Percentiles rank a stretch among this genome's conserved stretches.
Conservation (phyloP, 2,888 invertebrate species). For the Amphipyra berbera region DNA sequence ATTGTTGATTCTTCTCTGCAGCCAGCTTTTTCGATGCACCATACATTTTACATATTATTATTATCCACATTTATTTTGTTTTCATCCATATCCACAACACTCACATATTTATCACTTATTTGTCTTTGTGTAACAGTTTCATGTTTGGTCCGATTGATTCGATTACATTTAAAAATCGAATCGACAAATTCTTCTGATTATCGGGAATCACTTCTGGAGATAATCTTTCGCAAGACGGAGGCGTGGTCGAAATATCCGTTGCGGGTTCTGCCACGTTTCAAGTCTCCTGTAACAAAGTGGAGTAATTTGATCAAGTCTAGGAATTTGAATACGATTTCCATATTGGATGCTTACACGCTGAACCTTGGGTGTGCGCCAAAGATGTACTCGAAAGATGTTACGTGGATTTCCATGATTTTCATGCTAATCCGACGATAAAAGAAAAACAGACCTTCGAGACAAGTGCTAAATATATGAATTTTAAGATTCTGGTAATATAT, state of each 20-base stretch:
- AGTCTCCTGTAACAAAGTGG: slow-evolving; percentile 68
- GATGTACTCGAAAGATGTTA: slow-evolving; percentile 53
- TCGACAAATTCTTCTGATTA: slow-evolving; percentile 32
- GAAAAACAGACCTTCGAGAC: slow-evolving; percentile 36
- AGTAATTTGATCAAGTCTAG: slow-evolving; percentile 65
- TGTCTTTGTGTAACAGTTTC: slow-evolving; percentile 43
- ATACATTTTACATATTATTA: slow-evolving; percentile 47
- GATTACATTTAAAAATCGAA: slow-evolving; percentile 36
- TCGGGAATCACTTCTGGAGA: slow-evolving; percentile 35
- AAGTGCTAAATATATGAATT: slow-evolving; percentile 31
- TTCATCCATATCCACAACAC: slow-evolving; percentile 40
- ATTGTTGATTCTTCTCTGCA: slow-evolving; percentile 59
- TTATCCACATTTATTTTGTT: slow-evolving; percentile 45
- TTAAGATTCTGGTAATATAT: slow-evolving; percentile 10
- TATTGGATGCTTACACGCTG: slow-evolving; percentile 59
- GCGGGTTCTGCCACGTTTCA: slow-evolving; percentile 56
- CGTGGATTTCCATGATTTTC: slow-evolving; percentile 34
- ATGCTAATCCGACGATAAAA: slow-evolving; percentile 46
- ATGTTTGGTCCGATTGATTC: slow-evolving; percentile 32
- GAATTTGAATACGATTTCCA: slow-evolving; percentile 66
- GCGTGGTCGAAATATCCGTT: slow-evolving; percentile 51
- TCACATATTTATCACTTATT: slow-evolving; percentile 46
- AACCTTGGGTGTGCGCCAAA: slow-evolving; percentile 58
- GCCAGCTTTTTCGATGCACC: slow-evolving; percentile 53
- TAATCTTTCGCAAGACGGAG: slow-evolving; percentile 42